These are phyloP conservation scores for Sylvietta virens DNA, from an alignment of 2,113 vertebrate species.

Conservation along the genomic window DNA sequence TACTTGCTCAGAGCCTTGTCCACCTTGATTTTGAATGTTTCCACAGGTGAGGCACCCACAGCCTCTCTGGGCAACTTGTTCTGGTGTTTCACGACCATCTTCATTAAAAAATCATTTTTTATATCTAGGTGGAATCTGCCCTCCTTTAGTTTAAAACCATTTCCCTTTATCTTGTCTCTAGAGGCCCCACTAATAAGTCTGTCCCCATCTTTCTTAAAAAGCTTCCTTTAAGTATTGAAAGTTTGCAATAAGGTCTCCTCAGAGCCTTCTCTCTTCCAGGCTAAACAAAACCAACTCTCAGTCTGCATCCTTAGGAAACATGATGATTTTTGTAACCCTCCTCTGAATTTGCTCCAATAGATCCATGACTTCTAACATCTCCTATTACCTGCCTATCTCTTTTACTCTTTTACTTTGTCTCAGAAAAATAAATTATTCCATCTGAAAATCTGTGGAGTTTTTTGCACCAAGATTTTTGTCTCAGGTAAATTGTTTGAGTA, in stretches of 20 bases:
- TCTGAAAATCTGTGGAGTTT: background rate
- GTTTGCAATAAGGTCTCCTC: fast-evolving
- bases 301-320: background rate
- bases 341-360: background rate
- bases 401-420: background rate
- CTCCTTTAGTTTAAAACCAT: background rate
- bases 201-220: background rate
- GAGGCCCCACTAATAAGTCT: background rate
- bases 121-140: background rate
- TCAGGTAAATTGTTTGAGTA: background rate
- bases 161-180: background rate
- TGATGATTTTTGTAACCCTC: background rate
- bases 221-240: background rate
- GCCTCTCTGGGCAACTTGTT: background rate
- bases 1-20: background rate
- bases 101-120: background rate
- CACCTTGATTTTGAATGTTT: background rate
- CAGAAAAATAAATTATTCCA: background rate
- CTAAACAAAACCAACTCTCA: background rate
- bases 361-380: background rate
- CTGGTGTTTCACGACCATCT: background rate
- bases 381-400: background rate
- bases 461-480: background rate
- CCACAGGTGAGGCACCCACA: background rate
- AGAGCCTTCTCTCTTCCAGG: background rate